phyloP scores from a whole-genome alignment of 2,113 vertebrate species.

The Chrysochloris asiatica region DNA sequence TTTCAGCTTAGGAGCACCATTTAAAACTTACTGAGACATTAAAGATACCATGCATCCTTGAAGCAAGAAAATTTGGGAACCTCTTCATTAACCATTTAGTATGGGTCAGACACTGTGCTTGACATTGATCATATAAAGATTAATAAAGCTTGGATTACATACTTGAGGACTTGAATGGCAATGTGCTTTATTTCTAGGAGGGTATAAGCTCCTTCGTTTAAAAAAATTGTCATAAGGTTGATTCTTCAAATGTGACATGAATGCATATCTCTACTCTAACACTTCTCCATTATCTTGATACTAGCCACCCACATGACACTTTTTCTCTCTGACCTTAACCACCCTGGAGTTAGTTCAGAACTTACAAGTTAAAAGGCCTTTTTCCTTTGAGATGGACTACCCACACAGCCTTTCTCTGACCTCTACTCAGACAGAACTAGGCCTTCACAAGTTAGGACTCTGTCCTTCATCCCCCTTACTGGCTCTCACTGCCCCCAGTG shows the following conservation, averaged over 20 bases:
- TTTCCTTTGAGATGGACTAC: neutral
- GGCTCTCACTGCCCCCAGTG: neutral
- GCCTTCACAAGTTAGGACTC: neutral
- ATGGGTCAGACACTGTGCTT: conserved; percentile 7
- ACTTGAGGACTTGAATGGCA: neutral
- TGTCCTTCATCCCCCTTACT: neutral
- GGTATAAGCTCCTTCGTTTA: neutral
- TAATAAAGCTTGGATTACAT: neutral
- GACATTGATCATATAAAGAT: neutral
- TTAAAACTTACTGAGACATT: neutral
- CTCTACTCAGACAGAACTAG: neutral
- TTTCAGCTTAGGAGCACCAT: neutral
- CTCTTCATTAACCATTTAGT: conserved; percentile 1
- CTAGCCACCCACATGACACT: neutral
- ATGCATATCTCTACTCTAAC: neutral
- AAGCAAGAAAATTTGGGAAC: conserved; percentile 44
- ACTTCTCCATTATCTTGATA: neutral
- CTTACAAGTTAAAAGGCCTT: too few relatives aligned
- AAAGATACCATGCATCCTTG: neutral
- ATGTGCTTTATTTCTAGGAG: neutral
- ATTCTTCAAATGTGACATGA: neutral
- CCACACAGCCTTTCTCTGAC: neutral
- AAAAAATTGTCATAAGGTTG: neutral
- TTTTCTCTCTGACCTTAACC: neutral
- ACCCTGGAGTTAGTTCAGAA: neutral